A percentile compares a stretch with the other conserved stretches of the same genome.
These are phyloP conservation scores for Acleris literana DNA, from an alignment of 2,888 invertebrate genomes.

Conservation along the genomic window DNA sequence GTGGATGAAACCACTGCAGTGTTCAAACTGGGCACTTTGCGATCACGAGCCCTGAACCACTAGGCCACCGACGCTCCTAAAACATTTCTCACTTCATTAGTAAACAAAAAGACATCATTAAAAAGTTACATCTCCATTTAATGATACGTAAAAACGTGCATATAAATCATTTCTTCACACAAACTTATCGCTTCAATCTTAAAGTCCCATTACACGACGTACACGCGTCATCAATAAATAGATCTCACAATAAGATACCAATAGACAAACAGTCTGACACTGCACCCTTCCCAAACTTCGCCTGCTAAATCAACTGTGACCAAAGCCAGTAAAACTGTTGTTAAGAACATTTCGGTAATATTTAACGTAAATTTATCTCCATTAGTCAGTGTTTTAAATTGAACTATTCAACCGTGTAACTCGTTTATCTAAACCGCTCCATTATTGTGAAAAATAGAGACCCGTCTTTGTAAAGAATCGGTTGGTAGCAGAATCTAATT, in stretches of 20 bases:
- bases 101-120: no score
- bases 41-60: no score
- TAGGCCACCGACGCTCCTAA: no score
- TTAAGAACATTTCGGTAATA: conserved; percentile 55
- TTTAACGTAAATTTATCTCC: conserved; percentile 59
- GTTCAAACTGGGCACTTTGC: no score
- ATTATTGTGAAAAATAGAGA: conserved; percentile 36
- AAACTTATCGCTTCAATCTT: conserved; percentile 9
- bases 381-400: conserved; percentile 48
- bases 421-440: conserved; percentile 37
- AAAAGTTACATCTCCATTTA: background rate
- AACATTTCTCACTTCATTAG: no score
- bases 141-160: background rate
- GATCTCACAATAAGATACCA: conserved; percentile 46
- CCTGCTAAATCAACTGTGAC: conserved; percentile 71
- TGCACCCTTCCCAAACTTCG: conserved; percentile 56
- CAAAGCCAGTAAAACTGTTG: conserved; percentile 60
- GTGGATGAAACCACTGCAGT: no score
- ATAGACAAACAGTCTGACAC: conserved; percentile 47
- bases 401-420: conserved; percentile 36
- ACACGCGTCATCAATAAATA: conserved; percentile 41
- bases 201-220: conserved; percentile 19
- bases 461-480: conserved; percentile 30
- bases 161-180: conserved; percentile 11
- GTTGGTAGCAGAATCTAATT: conserved; percentile 18